Evolutionary conservation across 1,140 invertebrate genomes (phyloP).

Genomic region (Magallana gigas): DNA sequence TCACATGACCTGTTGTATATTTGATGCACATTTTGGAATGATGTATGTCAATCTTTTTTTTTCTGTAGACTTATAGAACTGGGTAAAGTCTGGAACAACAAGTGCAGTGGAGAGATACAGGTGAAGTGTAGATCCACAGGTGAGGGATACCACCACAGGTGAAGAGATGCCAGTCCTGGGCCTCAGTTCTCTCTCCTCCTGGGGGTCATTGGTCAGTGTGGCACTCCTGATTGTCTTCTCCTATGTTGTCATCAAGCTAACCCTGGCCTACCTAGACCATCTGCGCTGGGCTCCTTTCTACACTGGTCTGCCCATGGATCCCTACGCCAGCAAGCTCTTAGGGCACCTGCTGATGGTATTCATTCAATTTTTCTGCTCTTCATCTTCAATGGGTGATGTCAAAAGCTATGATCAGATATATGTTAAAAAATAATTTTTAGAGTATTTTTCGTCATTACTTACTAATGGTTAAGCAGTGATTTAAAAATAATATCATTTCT

Average conservation of each 20-base stretch:
- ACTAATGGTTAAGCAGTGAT: neutral
- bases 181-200: neutral
- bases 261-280: neutral
- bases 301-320: neutral
- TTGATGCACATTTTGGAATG: too few species aligned
- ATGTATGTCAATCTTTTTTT: too few species aligned
- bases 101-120: too few species aligned
- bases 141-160: neutral
- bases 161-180: neutral
- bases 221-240: neutral
- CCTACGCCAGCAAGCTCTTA: neutral
- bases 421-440: too few species aligned
- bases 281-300: neutral
- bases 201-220: neutral
- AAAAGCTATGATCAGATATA: too few species aligned
- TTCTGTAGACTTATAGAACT: too few species aligned
- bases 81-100: too few species aligned
- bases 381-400: neutral
- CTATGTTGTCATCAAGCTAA: neutral
- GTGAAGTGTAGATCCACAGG: neutral
- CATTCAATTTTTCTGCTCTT: neutral
- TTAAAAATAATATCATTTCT: neutral
- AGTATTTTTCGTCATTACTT: too few species aligned
- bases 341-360: slow-evolving; percentile 29
- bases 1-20: too few species aligned